A percentile compares a stretch with the other conserved stretches of the same genome.
Evolutionary conservation across 2,113 vertebrate genomes (phyloP).

Genomic region (Petromus typicus): DNA sequence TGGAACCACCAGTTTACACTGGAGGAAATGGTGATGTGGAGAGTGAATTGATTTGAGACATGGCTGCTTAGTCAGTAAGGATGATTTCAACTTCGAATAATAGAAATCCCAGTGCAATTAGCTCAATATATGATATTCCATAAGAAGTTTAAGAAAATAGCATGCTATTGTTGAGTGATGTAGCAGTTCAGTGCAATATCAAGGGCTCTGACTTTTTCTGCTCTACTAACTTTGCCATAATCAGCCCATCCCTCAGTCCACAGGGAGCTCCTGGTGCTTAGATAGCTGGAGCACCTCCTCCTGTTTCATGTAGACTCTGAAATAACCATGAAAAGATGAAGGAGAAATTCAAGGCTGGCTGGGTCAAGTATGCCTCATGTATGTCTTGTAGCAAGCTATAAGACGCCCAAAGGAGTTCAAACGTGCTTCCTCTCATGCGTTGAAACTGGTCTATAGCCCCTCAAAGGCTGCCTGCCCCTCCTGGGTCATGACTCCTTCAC

Average conservation of each 20-base stretch:
- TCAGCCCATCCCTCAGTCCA: neutral
- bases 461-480: too few relatives aligned
- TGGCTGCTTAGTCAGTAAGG: neutral
- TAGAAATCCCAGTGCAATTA: neutral
- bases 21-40: neutral
- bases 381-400: too few relatives aligned
- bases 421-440: too few relatives aligned
- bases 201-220: neutral
- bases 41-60: neutral
- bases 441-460: too few relatives aligned
- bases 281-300: neutral
- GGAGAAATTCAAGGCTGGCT: too few relatives aligned
- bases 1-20: neutral
- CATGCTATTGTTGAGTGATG: neutral
- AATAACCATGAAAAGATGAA: neutral
- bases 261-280: neutral
- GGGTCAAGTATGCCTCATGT: too few relatives aligned
- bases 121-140: neutral
- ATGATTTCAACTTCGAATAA: neutral
- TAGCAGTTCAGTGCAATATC: neutral
- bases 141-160: neutral
- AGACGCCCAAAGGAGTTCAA: too few relatives aligned
- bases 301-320: neutral
- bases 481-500: too few relatives aligned
- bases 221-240: neutral